Evolutionary conservation across 2,888 invertebrate species (phyloP).

Genomic region (Drosophila paramelanica): DNA sequence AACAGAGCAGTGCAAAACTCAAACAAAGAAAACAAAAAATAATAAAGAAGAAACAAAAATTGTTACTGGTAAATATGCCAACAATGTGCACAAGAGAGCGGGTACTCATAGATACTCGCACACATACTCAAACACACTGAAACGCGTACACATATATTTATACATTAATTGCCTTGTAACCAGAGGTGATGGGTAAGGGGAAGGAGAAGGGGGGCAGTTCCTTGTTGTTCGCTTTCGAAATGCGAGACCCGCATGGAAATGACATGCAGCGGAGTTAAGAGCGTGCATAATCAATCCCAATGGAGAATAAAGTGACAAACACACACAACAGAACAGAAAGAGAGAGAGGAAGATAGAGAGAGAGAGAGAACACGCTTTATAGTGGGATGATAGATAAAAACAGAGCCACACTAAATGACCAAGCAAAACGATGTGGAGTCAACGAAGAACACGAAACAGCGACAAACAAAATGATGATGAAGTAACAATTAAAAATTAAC

Average conservation of each 20-base stretch:
- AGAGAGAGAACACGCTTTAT: neutral
- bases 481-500: conserved; percentile 74
- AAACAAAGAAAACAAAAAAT: conserved; percentile 56
- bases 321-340: conserved; percentile 18
- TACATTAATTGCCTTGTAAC: conserved; percentile 68
- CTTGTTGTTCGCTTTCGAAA: conserved; percentile 51
- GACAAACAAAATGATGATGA: conserved; percentile 56
- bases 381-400: conserved; percentile 26
- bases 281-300: conserved; percentile 67
- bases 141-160: conserved; percentile 30
- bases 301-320: conserved; percentile 51
- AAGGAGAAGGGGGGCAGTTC: conserved; percentile 7
- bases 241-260: conserved; percentile 62
- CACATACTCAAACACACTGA: conserved; percentile 19
- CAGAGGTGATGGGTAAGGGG: conserved; percentile 9
- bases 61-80: conserved; percentile 54
- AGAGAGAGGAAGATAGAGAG: conserved; percentile 6
- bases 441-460: neutral
- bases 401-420: conserved; percentile 31
- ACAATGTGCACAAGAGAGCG: conserved; percentile 37
- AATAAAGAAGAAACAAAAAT: conserved; percentile 16
- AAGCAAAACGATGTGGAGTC: conserved; percentile 23
- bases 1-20: conserved; percentile 72
- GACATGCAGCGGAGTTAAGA: conserved; percentile 60
- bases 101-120: conserved; percentile 45